phyloP scores from a whole-genome alignment of 2,888 invertebrate species.

The Brenthis daphne region DNA sequence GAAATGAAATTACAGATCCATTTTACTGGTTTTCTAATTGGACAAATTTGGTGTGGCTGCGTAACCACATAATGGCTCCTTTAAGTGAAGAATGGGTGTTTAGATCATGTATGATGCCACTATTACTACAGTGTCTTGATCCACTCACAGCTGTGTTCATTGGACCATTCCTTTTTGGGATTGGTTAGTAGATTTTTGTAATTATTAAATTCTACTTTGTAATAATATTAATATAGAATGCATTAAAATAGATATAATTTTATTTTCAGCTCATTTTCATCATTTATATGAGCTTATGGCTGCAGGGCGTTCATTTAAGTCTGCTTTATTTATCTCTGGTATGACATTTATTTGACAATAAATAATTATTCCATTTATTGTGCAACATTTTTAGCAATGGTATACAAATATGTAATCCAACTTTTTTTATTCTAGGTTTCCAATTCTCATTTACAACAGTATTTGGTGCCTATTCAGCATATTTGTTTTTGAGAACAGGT shows the following conservation, averaged over 20 bases:
- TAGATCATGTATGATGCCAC: conserved; percentile 96
- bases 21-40: conserved; percentile 87
- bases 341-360: background rate
- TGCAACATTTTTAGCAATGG: background rate
- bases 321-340: conserved; percentile 84
- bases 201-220: background rate
- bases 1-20: conserved; percentile 77
- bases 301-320: conserved; percentile 86
- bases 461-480: conserved; percentile 98
- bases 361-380: background rate
- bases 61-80: conserved; percentile 95
- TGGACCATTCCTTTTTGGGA: conserved; percentile 95
- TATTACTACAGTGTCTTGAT: conserved; percentile 91
- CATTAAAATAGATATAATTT: conserved; percentile 16
- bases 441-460: conserved; percentile 95
- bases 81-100: conserved; percentile 98
- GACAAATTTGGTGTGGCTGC: conserved; percentile 90
- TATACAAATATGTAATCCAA: background rate
- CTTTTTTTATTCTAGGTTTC: conserved; percentile 84
- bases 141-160: conserved; percentile 89
- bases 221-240: background rate
- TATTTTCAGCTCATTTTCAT: conserved; percentile 92
- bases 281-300: conserved; percentile 92
- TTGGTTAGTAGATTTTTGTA: conserved; percentile 79
- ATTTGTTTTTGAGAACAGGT: conserved; percentile 93